Base-by-base conservation (phyloP, 2,888 invertebrate genomes). In the Dorcus hopei region DNA sequence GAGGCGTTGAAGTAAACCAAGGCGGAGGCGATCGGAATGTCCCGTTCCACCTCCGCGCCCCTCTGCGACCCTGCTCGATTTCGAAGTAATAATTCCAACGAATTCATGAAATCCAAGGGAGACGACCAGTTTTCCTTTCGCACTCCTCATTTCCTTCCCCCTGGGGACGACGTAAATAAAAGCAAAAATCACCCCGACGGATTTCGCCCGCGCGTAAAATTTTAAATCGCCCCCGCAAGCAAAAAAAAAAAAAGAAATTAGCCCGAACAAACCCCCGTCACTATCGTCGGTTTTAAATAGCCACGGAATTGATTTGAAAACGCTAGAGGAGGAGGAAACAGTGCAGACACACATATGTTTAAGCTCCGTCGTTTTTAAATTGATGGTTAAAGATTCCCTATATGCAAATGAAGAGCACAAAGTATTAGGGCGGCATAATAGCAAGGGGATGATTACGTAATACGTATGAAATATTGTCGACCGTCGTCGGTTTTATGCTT, bases 341-440 rank as follows among this genome's bases (percentile, higher is more conserved):
- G 19, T 19, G 19, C 19, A 19, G 19, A 19, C 19, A 19, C 26
- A 33, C 26, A 33, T 33, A 33, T 33, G 26, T 33, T 33, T 33
- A 4, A 33, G 19, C 3, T 2, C 19, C 26, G 26, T 33, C 19
- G 19, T 33, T 33, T 33, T 33, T 33, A 33, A 33, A 33, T 33
- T 33, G 26, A 33, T 33, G 45, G 45, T 23, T 45, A 14, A 14
- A 45, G 23, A 45, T 45, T 45, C 45, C 45, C 45, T 45, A 64
- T 66, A 68, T 68, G 68, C 66, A 68, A 68, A 68, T 68, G 68
- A 68, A 65, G 64, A 63, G 64, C 63, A 61, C 58, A 58, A 63
- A 58, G 45, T 58, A 66, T 42, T 49, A 66, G 68, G 68, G 58
- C 48, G 48, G 39, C 62, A 64, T 58, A 48, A 63, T 47, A 41